Evolutionary conservation across 2,888 invertebrate species (phyloP), one percentile per base, ranked within the genome.

Genomic region (Lucinisca nassula): DNA sequence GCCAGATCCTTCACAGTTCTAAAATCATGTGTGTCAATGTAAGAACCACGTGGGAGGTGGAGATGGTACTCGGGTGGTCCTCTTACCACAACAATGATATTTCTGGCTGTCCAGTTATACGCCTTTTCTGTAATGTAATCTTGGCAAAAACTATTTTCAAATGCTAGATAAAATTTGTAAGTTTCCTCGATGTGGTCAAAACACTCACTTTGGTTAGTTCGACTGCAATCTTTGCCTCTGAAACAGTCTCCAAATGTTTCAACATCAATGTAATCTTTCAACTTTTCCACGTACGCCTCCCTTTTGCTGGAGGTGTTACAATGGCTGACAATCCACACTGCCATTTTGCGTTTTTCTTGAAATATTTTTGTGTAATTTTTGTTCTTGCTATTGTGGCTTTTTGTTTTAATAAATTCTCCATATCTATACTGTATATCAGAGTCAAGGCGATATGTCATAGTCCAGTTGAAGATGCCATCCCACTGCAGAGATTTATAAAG

Each of bases 121-220:
- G 74, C 74, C n/a, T 74, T 74, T 38, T 74, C 74, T n/a, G 74
- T 74, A 8, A 74, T 24, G 78, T 94, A 93, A 49, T 93, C 92
- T 30, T 80, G 74, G 85, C 93, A 93, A 2, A 93, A 72, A 4
- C 88, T 81, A 83, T 91, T 93, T 78, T 94, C 93, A 85, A 94
- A 94, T 4, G 92, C 79, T 58, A 93, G 77, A 86, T 94, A 94
- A 79, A 92, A 94, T 37, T 90, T 90, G 81, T 91, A 90, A 1
- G 75, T 74, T 14, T 83, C 76, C 40, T 84, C 40, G 37, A 89
- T 83, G 14, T 79, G 51, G 0, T 37, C 30, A 10, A 74, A 45
- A n/a, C 74, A 74, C 30, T 30, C 27, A 24, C 30, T 49, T 49
- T 74, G 74, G 45, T 74, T 74, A 4, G 4, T 17, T 14, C 30